phyloP scores from a whole-genome alignment of 2,888 invertebrate species.

The Teinopalpus imperialis region DNA sequence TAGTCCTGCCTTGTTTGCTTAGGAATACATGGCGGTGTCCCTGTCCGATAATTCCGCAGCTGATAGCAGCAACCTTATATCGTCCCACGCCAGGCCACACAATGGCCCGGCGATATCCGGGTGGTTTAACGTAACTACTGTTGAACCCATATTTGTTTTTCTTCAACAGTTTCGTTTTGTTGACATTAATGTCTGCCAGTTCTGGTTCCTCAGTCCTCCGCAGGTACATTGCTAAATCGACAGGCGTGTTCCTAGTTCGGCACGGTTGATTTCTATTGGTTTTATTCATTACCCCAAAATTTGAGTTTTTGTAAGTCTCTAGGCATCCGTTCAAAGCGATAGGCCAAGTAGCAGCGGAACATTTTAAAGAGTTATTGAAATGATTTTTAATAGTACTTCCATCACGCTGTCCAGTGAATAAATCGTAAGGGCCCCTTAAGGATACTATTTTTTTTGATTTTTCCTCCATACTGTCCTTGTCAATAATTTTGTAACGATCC shows the following conservation, averaged over 20 bases:
- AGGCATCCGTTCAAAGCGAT: slow-evolving; percentile 52
- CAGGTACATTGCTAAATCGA: slow-evolving; percentile 72
- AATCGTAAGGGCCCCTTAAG: slow-evolving; percentile 62
- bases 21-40: slow-evolving; percentile 64
- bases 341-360: slow-evolving; percentile 62
- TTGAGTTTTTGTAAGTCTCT: slow-evolving; percentile 54
- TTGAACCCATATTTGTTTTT: slow-evolving; percentile 56
- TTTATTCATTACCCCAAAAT: slow-evolving; percentile 64
- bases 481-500: slow-evolving; percentile 60
- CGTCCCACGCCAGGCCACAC: slow-evolving; percentile 73
- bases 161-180: slow-evolving; percentile 42
- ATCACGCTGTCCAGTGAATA: slow-evolving; percentile 77
- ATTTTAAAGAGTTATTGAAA: slow-evolving; percentile 55
- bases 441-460: slow-evolving; percentile 63
- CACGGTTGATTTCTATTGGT: slow-evolving; percentile 55
- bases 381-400: slow-evolving; percentile 76
- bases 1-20: slow-evolving; percentile 57
- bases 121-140: slow-evolving; percentile 61
- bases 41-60: slow-evolving; percentile 49
- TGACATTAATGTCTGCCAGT: slow-evolving; percentile 66
- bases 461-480: slow-evolving; percentile 56
- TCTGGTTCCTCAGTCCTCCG: slow-evolving; percentile 75
- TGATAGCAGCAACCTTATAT: slow-evolving; percentile 40
- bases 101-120: slow-evolving; percentile 52
- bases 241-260: slow-evolving; percentile 68